phyloP scores from a whole-genome alignment of 92 coral and sea anemone species.

The Micromussa lordhowensis region DNA sequence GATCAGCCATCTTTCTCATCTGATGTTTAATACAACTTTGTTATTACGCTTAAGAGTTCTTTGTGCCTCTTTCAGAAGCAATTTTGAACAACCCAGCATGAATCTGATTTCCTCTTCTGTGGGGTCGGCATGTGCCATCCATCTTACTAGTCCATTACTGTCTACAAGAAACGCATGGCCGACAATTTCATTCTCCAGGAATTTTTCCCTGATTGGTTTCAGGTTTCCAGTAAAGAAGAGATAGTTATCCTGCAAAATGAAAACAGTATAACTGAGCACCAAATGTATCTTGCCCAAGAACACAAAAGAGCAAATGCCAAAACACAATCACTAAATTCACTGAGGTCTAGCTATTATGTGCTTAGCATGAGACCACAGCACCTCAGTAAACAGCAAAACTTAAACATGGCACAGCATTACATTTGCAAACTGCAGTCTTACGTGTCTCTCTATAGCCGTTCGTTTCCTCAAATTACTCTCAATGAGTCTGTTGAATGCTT shows the following conservation, averaged over 20 bases:
- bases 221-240: slow-evolving; percentile 83
- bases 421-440: background rate
- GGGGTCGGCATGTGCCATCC: slow-evolving; percentile 95
- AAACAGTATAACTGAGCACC: background rate
- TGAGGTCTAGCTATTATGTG: too few species aligned
- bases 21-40: background rate
- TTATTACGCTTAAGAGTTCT: slow-evolving; percentile 28
- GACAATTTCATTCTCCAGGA: slow-evolving; percentile 85
- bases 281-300: background rate
- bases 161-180: slow-evolving; percentile 94
- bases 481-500: slow-evolving; percentile 75
- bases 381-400: too few species aligned
- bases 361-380: too few species aligned
- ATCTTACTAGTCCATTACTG: slow-evolving; percentile 78
- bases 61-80: slow-evolving; percentile 64
- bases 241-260: slow-evolving; percentile 72
- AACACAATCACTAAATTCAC: too few species aligned
- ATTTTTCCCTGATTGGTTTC: slow-evolving; percentile 62
- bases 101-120: slow-evolving; percentile 79
- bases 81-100: slow-evolving; percentile 76
- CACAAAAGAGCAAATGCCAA: too few species aligned
- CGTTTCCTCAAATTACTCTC: slow-evolving; percentile 78
- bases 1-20: background rate
- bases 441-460: slow-evolving; percentile 80
- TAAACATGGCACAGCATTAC: too few species aligned